phyloP scores from a whole-genome alignment of 2,113 vertebrate species.

The Eublepharis macularius region DNA sequence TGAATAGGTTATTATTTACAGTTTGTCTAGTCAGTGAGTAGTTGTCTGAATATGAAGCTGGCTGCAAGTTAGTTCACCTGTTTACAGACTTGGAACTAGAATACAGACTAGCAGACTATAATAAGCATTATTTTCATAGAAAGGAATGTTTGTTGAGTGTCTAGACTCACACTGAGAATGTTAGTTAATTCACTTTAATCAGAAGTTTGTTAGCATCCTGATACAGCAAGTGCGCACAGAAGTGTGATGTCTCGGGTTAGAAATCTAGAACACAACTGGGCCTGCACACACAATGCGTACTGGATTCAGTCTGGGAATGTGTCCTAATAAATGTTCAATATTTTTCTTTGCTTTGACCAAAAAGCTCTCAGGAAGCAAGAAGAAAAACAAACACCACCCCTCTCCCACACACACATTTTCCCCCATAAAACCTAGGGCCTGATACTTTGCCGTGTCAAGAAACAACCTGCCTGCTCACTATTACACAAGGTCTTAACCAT shows the following conservation, averaged over 20 bases:
- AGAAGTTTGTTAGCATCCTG: neutral
- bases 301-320: neutral
- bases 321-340: neutral
- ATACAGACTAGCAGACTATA: neutral
- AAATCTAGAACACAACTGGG: neutral
- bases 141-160: neutral
- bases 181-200: conserved; percentile 1
- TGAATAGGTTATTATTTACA: neutral
- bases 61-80: neutral
- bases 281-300: neutral
- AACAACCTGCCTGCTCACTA: neutral
- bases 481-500: neutral
- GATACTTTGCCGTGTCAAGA: neutral
- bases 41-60: neutral
- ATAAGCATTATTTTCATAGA: neutral
- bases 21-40: neutral
- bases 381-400: too few species aligned
- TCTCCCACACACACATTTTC: too few species aligned
- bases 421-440: neutral
- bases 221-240: neutral
- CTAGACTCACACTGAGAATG: neutral
- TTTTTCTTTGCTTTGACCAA: too few species aligned
- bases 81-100: neutral
- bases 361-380: neutral
- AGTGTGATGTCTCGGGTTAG: neutral